Evolutionary conservation across 2,113 vertebrate genomes (phyloP).

Genomic region (Epinephelus fuscoguttatus): DNA sequence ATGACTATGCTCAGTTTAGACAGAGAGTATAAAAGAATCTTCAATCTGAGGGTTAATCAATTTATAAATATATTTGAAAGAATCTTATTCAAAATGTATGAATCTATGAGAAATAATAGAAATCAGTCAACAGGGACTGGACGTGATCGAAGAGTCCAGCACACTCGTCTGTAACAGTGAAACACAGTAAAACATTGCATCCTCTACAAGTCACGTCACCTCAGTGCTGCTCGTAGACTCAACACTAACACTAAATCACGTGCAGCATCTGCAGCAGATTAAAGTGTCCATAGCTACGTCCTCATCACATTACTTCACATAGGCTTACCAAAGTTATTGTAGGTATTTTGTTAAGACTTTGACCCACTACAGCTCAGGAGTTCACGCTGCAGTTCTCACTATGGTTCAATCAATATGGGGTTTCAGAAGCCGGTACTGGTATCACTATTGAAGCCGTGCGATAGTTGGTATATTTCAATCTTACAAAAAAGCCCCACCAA

Average conservation of each 20-base stretch:
- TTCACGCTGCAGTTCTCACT: conserved; percentile 30
- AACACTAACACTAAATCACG: not conserved
- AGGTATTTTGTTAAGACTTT: conserved; percentile 8
- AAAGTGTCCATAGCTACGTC: not conserved
- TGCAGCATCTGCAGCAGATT: not conserved
- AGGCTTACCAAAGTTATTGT: conserved; percentile 45
- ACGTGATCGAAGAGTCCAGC: conserved; percentile 4
- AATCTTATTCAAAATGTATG: conserved; percentile 13
- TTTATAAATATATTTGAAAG: conserved; percentile 38
- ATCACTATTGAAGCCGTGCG: not conserved
- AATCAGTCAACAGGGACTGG: not conserved
- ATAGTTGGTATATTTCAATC: not conserved
- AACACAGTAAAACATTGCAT: conserved; percentile 6
- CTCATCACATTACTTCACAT: not conserved
- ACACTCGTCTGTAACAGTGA: not conserved
- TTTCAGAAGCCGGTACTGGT: not conserved
- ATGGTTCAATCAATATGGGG: not conserved
- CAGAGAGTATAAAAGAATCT: conserved; percentile 8
- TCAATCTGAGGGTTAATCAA: conserved; percentile 31
- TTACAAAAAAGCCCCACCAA: not conserved
- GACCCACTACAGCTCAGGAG: conserved; percentile 63
- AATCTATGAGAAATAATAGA: not conserved
- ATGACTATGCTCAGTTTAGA: conserved; percentile 28
- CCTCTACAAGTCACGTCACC: conserved; percentile 10
- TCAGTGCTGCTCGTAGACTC: conserved; percentile 13